phyloP scores from a whole-genome alignment of 2,888 invertebrate genomes.

The Molanna angustata region DNA sequence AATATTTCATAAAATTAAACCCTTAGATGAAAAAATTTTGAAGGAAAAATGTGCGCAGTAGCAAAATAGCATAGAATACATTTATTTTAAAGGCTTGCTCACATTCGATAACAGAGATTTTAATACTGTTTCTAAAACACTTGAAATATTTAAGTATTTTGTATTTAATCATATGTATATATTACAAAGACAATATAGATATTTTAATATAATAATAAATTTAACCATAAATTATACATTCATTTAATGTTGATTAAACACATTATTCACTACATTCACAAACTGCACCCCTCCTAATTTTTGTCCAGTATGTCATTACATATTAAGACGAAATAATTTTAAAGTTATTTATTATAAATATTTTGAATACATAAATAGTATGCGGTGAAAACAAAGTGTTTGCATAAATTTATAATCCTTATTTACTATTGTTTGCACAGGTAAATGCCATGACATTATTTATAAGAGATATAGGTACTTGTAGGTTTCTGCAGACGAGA shows the following conservation, averaged over 20 bases:
- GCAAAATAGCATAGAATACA: background rate
- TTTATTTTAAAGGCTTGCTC: background rate
- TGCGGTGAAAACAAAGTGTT: no score
- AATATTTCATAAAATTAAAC: no score
- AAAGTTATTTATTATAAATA: slow-evolving; percentile 4
- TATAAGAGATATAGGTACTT: no score
- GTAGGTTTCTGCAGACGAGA: no score
- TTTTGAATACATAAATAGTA: no score
- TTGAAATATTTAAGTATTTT: background rate
- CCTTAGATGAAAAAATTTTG: no score
- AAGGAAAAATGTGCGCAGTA: background rate
- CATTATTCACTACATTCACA: slow-evolving; percentile 18
- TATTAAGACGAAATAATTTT: background rate
- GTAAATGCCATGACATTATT: no score
- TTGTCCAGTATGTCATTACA: no score
- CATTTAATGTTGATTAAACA: slow-evolving; percentile 10
- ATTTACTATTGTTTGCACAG: no score
- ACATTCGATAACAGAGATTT: background rate
- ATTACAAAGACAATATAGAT: background rate
- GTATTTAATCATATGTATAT: background rate
- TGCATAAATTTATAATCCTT: no score
- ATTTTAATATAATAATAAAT: background rate
- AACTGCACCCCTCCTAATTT: slow-evolving; percentile 7
- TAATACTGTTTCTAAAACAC: background rate
- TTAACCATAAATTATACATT: background rate